Base-by-base conservation (phyloP, 2,888 invertebrate genomes). In the Orthonevra nobilis region DNA sequence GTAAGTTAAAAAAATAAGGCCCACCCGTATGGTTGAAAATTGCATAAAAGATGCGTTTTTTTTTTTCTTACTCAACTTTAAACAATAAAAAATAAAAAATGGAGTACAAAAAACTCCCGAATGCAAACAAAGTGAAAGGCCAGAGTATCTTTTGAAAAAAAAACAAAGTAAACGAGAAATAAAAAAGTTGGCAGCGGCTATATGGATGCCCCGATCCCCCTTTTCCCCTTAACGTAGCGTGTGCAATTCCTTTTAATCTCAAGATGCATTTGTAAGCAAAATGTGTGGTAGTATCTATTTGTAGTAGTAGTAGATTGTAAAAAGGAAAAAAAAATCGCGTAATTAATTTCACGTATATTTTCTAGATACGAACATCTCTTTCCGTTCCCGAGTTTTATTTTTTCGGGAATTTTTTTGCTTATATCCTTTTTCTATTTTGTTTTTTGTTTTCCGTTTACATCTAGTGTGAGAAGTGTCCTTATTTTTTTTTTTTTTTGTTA, bases 311-410 rank as follows among this genome's bases (percentile, higher is more conserved):
- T 75, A 75, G 54, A 75, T 75, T 77, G 64, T 58, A 64, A 52
- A 50, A 63, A 54, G 50, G 40, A 58, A 40, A 36, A 68, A 56
- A 68, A 46, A 61, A 52, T 72, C 77, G 77, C 72, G 77, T 77
- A 77, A 77, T 77, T 77, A 77, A 72, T 77, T 72, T 64, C 72
- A 46, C 58, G 64, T 72, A 64, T 38, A 70, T 77, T 77, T 75
- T 77, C 50, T 58, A 46, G 58, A 72, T 77, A 72, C 64, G 64
- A 34, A 30, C 26, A 14, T 34, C 30, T 44, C 20, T 40, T 30
- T 14, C n/a, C n/a, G n/a, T n/a, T n/a, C n/a, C n/a, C n/a, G 9
- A 15, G 15, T 50, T 14, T 28, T 20, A 52, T 30, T 54, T n/a
- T 50, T 15, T 44, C n/a, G n/a, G n/a, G n/a, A n/a, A n/a, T 50